phyloP scores from a whole-genome alignment of 1,140 invertebrate species.

The Nylanderia fulva region DNA sequence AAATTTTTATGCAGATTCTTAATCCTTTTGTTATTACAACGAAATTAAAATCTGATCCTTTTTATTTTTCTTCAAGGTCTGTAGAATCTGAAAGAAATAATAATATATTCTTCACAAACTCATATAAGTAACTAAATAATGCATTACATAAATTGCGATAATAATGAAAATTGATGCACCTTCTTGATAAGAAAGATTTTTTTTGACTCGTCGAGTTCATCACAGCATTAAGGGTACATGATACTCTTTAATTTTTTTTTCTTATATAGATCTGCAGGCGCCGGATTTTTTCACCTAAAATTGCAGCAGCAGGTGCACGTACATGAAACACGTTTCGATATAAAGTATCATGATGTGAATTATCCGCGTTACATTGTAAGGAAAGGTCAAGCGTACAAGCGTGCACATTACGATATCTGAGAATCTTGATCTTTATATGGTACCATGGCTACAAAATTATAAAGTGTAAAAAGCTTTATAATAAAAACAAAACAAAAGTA shows the following conservation, averaged over 20 bases:
- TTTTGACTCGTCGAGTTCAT: too few species aligned
- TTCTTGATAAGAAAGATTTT: not conserved
- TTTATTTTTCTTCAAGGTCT: not conserved
- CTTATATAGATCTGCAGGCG: conserved; percentile 34
- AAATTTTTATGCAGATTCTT: conserved; percentile 13
- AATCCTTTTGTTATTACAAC: not conserved
- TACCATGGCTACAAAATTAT: conserved; percentile 6
- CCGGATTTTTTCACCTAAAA: conserved; percentile 26
- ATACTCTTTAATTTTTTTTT: conserved; percentile 14
- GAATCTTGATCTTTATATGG: conserved; percentile 13
- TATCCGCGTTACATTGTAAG: conserved; percentile 58
- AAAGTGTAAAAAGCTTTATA: not conserved
- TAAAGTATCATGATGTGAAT: conserved; percentile 56
- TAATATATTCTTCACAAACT: not conserved
- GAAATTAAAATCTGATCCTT: not conserved
- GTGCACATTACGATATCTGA: conserved; percentile 34
- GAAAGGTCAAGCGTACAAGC: conserved; percentile 31
- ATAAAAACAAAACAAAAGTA: not conserved
- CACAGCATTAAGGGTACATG: not conserved
- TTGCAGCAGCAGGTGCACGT: conserved; percentile 64
- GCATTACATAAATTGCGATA: not conserved
- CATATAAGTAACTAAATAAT: conserved; percentile 5
- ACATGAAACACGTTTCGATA: conserved; percentile 64
- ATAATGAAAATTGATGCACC: not conserved
- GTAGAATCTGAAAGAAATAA: not conserved